phyloP scores from a whole-genome alignment of 2,797 vertebrate species.

The Artibeus jamaicensis region DNA sequence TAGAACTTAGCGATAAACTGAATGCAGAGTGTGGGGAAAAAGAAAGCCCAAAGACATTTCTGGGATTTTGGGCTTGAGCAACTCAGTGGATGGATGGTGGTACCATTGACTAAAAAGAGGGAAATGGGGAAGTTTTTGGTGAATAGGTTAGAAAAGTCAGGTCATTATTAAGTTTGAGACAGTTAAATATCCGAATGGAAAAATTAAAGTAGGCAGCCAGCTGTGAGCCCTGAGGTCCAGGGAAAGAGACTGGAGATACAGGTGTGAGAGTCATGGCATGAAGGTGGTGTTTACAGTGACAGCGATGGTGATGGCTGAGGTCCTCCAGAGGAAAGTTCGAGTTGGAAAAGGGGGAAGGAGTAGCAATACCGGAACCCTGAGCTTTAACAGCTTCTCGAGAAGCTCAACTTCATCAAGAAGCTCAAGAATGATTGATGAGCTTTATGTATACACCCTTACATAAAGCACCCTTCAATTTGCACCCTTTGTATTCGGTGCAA shows the following conservation, averaged over 20 bases:
- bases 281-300: not conserved
- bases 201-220: not conserved
- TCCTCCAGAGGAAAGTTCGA: not conserved
- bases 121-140: not conserved
- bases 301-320: not conserved
- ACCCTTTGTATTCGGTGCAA: too few relatives aligned
- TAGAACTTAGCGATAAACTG: not conserved
- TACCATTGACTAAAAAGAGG: not conserved
- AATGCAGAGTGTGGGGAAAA: not conserved
- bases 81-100: not conserved
- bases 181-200: not conserved
- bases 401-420: too few relatives aligned
- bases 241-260: not conserved
- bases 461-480: too few relatives aligned
- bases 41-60: not conserved
- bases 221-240: not conserved
- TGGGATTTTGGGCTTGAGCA: slow-evolving; percentile 1
- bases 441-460: too few relatives aligned
- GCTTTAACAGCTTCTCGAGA: too few relatives aligned
- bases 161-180: not conserved
- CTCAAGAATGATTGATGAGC: too few relatives aligned
- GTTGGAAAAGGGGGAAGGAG: not conserved
- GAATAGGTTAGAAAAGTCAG: not conserved
- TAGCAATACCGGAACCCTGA: not conserved
- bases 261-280: not conserved